These are phyloP conservation scores for Anoplius nigerrimus DNA, from an alignment of 2,888 invertebrate species.

Conservation along the genomic window DNA sequence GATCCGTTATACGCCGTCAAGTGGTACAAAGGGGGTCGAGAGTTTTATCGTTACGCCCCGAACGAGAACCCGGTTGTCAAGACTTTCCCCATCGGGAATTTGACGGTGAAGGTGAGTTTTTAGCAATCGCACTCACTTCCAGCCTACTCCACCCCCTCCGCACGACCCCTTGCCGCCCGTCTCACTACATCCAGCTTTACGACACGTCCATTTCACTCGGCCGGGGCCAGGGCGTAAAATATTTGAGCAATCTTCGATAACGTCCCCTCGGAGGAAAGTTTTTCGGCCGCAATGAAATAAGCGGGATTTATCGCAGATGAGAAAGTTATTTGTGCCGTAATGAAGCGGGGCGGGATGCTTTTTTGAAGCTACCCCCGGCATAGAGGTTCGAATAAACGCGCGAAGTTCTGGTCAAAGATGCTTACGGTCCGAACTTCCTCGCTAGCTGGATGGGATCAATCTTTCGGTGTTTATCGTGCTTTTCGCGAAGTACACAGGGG, in stretches of 20 bases:
- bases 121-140: background rate
- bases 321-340: constrained; percentile 49
- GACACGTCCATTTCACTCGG: constrained; percentile 1
- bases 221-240: too few species aligned
- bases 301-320: constrained; percentile 45
- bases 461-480: too few species aligned
- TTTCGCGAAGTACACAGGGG: too few species aligned
- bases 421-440: too few species aligned
- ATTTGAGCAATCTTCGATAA: constrained; percentile 29
- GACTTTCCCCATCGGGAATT: constrained; percentile 68
- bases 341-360: constrained; percentile 27
- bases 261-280: constrained; percentile 1
- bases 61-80: constrained; percentile 69
- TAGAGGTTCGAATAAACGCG: too few species aligned
- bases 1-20: constrained; percentile 71
- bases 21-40: constrained; percentile 72
- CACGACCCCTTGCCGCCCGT: background rate
- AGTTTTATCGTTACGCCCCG: constrained; percentile 73
- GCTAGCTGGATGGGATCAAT: too few species aligned
- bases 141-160: background rate
- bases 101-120: constrained; percentile 69
- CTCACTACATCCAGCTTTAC: background rate
- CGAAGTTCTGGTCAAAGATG: too few species aligned
- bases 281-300: background rate
- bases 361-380: too few species aligned